Evolutionary conservation across 2,888 invertebrate genomes (phyloP), one percentile per base, ranked within the genome.

Genomic region (Platynereis dumerilii): DNA sequence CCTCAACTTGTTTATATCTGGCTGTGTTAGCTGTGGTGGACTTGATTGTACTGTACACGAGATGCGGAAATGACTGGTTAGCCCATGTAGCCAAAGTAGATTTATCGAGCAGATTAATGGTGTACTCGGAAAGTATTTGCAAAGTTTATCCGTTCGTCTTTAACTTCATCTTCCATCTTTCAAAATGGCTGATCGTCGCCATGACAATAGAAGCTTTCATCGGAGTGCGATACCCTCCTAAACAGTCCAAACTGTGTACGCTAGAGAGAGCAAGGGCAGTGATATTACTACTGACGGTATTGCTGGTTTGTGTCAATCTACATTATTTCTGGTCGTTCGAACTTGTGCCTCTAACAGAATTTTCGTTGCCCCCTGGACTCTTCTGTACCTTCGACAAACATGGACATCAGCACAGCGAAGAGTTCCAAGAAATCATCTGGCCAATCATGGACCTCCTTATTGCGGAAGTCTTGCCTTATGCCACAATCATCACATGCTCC

Each of bases 281-380:
- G 54, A 70, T 79, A 24, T 68, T 81, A 20, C 73, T 83, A 22
- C 75, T 81, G 26, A 76, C 75, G n/a, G 80, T 83, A 3, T 56
- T 83, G 1, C 71, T 82, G 1, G 74, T 80, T 29, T 79, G 79
- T 62, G 68, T 82, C 48, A 81, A 82, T 68, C 76, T 80, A 39
- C 80, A 82, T 67, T 79, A 75, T 70, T 83, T 83, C 76, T 83
- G 83, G 83, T 79, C 81, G 1, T 72, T 74, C 28, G 80, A 80
- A 3, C 69, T 80, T 12, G 72, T 75, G 2, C 67, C 58, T 7
- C 72, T 74, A 26, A 61, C 53, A 48, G 55, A 61, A 10, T 22
- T 55, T 7, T 28, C 61, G 5, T n/a, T 54, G 26, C 61, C 54
- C 2, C 55, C 54, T 10, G 61, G 61, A 20, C 27, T 61, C 2